phyloP scores from a whole-genome alignment of 2,888 invertebrate species.

The Chymomyza procnemis region DNA sequence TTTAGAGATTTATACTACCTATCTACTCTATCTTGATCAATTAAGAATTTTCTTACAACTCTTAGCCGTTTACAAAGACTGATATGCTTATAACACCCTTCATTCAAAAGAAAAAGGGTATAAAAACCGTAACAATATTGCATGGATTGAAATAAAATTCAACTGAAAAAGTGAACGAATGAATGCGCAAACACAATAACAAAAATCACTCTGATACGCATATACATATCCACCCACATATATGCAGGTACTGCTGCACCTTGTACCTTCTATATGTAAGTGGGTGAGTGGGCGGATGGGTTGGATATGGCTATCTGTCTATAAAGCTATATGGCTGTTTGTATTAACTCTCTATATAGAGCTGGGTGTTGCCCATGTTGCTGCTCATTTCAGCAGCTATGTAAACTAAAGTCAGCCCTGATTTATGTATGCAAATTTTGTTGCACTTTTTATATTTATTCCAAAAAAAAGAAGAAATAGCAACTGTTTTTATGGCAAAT shows the following conservation, averaged over 20 bases:
- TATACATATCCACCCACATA: neutral
- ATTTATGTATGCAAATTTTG: constrained; percentile 54
- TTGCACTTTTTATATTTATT: constrained; percentile 19
- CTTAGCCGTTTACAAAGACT: too few species aligned
- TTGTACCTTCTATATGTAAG: neutral
- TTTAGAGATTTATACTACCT: too few species aligned
- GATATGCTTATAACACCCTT: constrained; percentile 28
- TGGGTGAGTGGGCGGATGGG: neutral
- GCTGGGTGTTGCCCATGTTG: neutral
- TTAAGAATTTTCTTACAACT: too few species aligned
- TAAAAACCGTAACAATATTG: constrained; percentile 4
- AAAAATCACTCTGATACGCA: neutral
- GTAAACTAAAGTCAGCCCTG: constrained; percentile 7
- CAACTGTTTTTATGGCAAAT: neutral
- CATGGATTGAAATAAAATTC: constrained; percentile 4
- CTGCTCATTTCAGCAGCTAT: constrained; percentile 3
- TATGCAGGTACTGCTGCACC: neutral
- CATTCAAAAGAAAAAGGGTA: constrained; percentile 9
- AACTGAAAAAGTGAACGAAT: neutral
- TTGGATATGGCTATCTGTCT: neutral
- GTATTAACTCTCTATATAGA: neutral
- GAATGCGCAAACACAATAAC: constrained; percentile 1
- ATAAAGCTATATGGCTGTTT: neutral
- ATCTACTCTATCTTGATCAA: too few species aligned
- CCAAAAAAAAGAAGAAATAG: neutral